Base-by-base conservation (phyloP, 2,113 vertebrate species). In the Tenebrosternarchus preto region DNA sequence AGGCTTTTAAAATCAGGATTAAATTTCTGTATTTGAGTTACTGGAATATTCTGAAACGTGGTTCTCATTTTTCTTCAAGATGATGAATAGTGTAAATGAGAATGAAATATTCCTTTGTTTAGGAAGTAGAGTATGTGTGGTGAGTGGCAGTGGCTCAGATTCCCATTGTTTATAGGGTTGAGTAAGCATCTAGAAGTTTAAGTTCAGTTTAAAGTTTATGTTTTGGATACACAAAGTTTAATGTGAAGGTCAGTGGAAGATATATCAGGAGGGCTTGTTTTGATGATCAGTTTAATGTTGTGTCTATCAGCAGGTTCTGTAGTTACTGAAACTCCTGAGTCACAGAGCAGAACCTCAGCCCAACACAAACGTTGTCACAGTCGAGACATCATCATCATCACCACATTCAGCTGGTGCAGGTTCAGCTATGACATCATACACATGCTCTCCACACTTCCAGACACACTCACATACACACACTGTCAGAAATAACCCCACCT, bases 381-480 rank as follows among this genome's bases (percentile, higher is more conserved):
- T 31, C 39, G 43, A 67, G 79, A 77, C 56, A 69, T 83, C 80
- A 84, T 74, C 56, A 69, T 83, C 80, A 84, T 74, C 73, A 29
- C 11, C 73, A 24, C 17, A 24, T 27, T 77, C 75, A 75, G 74
- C 77, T 85, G 77, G 69, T 77, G 33, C 4, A 76, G 20, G 69
- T 80, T 73, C 43, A 83, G 56, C 33, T 46, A 66, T 73, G 33
- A 80, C 74, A 71, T 85, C 80, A 86, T 76, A 20, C 53, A 74
- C 55, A 25, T 73, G 63, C 68, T 82, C 80, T 73, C 73, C 83
- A 82, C 77, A 43, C 67, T 71, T 50, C 56, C 57, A 80, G 43
- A 77, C 73, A 73, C 39, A 78, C 19, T 67, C 66, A 63, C 60
- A 43, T 5, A 25, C 39, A 75, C 29, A 60, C 68, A 74, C 39